Evolutionary conservation across 2,113 vertebrate species (phyloP).

Genomic region (Cranoglanis bouderius): DNA sequence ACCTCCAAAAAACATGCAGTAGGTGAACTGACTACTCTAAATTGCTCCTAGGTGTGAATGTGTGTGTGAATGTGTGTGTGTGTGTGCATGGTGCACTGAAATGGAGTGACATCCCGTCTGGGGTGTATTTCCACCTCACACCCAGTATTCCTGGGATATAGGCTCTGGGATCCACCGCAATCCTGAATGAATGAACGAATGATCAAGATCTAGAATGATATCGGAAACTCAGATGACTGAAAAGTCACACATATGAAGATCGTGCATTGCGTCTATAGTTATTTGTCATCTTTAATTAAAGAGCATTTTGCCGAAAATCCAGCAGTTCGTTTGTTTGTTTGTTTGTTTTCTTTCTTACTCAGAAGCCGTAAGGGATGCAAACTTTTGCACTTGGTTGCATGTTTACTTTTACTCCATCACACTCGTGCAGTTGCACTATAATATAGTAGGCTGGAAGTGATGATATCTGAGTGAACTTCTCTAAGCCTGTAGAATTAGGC

Average conservation of each 20-base stretch:
- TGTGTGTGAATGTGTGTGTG: not conserved
- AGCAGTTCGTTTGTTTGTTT: not conserved
- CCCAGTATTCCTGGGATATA: not conserved
- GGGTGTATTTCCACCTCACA: not conserved
- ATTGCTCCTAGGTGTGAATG: not conserved
- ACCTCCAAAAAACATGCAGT: not conserved
- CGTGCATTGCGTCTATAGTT: not conserved
- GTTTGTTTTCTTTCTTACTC: no score
- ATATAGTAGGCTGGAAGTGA: not conserved
- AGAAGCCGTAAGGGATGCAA: not conserved
- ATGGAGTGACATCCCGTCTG: not conserved
- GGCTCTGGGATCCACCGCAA: not conserved
- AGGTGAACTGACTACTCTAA: not conserved
- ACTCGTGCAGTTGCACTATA: not conserved
- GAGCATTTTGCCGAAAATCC: not conserved
- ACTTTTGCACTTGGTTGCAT: not conserved
- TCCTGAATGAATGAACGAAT: not conserved
- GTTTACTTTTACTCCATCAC: not conserved
- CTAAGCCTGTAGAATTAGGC: not conserved
- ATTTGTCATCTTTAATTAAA: not conserved
- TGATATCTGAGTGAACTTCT: not conserved
- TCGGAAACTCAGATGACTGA: not conserved
- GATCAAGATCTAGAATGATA: not conserved
- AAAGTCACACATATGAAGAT: not conserved
- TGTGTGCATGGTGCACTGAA: not conserved